Evolutionary conservation across 1,140 invertebrate genomes (phyloP).

Genomic region (Drosophila aff.): DNA sequence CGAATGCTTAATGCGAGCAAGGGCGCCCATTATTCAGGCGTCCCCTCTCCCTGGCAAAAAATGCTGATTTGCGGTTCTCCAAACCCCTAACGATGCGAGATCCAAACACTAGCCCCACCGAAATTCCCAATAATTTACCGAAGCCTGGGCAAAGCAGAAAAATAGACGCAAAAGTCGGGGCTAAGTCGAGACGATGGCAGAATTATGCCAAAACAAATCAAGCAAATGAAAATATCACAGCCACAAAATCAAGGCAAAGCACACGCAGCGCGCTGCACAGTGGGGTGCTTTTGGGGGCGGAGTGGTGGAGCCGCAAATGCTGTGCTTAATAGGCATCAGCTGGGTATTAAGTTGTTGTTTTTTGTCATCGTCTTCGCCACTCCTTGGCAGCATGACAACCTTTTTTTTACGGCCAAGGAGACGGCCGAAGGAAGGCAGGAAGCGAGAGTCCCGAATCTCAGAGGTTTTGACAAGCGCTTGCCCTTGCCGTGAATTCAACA

Average conservation of each 20-base stretch:
- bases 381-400: constrained; percentile 76
- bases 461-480: constrained; percentile 65
- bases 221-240: constrained; percentile 83
- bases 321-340: constrained; percentile 83
- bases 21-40: constrained; percentile 58
- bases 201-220: constrained; percentile 84
- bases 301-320: constrained; percentile 72
- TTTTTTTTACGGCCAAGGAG: constrained; percentile 51
- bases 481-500: constrained; percentile 56
- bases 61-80: constrained; percentile 77
- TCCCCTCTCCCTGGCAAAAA: constrained; percentile 16
- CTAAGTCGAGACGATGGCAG: constrained; percentile 38
- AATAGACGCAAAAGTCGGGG: constrained; percentile 11
- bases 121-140: constrained; percentile 60
- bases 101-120: constrained; percentile 12
- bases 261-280: constrained; percentile 55
- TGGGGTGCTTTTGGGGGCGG: constrained; percentile 7
- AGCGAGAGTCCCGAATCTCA: constrained; percentile 33
- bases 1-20: constrained; percentile 68
- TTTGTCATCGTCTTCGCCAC: constrained; percentile 63
- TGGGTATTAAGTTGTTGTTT: constrained; percentile 83
- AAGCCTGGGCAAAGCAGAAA: constrained; percentile 18
- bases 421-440: constrained; percentile 6
- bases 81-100: constrained; percentile 30
- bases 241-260: constrained; percentile 74